A percentile compares a stretch with the other conserved stretches of the same genome.
Evolutionary conservation across 2,113 vertebrate genomes (phyloP).

Genomic region (Gadus chalcogrammus): DNA sequence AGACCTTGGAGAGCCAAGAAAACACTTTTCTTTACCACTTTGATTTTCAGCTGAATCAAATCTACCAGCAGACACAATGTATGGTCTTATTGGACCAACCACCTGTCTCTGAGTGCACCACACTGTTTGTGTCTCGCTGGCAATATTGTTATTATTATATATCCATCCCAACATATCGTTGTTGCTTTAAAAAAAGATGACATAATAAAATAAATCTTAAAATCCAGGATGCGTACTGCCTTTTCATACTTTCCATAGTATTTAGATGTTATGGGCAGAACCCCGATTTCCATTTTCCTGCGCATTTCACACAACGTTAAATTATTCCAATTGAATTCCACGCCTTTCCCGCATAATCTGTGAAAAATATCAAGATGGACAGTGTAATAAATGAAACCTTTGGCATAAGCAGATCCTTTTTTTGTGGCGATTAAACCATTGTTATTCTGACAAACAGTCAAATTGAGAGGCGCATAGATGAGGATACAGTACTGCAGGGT

Average conservation of each 20-base stretch:
- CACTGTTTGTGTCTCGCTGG: too few relatives aligned
- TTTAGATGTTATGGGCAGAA: slow-evolving; percentile 18
- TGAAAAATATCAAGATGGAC: slow-evolving; percentile 30
- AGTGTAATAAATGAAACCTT: slow-evolving; percentile 38
- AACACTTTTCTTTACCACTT: neutral
- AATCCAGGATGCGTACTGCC: neutral
- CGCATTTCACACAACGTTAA: slow-evolving; percentile 10
- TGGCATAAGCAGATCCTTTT: slow-evolving; percentile 37
- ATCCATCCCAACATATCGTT: neutral
- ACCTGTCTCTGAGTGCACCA: slow-evolving; percentile 7
- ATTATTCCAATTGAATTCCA: slow-evolving; percentile 35
- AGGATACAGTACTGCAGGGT: slow-evolving; percentile 42
- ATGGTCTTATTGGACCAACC: neutral
- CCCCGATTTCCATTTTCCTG: neutral
- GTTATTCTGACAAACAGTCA: slow-evolving; percentile 50
- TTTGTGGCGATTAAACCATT: slow-evolving; percentile 54
- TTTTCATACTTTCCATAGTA: slow-evolving; percentile 2
- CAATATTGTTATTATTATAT: too few relatives aligned
- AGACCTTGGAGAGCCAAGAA: too few relatives aligned
- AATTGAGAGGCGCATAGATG: slow-evolving; percentile 29
- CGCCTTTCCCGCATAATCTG: slow-evolving; percentile 46
- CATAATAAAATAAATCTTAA: neutral
- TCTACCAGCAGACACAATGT: neutral
- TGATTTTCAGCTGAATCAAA: slow-evolving; percentile 16
- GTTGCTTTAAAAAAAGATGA: neutral